Evolutionary conservation across 2,797 vertebrate genomes (phyloP), one percentile per base, ranked within the genome.

Genomic region (Hoplostethus mediterraneus): DNA sequence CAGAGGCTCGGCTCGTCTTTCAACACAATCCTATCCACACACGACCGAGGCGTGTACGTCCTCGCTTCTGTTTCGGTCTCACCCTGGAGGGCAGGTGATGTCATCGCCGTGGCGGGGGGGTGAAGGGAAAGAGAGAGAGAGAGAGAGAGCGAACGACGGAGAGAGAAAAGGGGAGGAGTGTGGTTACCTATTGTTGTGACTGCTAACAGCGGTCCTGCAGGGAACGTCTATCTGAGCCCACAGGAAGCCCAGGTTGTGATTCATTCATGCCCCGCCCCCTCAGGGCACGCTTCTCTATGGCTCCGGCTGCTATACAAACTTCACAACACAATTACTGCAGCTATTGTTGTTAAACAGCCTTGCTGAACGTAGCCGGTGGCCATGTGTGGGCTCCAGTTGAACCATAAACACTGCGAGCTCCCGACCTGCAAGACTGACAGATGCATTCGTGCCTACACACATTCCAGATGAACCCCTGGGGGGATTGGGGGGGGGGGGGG

Each of bases 301-400:
- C 79, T 87, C 63, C 81, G 69, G 84, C 87, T 78, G 77, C 83
- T 75, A 81, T 82, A 89, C 79, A 87, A 85, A 90, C 83, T 83
- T 82, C 80, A 81, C 69, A 90, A 88, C 86, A 89, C 83, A 89
- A 89, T 89, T 91, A 87, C 86, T 82, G 73, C 40, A 71, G 44
- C 80, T 80, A 89, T 90, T 91, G 88, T 84, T 89, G 87, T 88
- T 81, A 44, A 82, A 73, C 13, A 61, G 69, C 66, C 63, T 77
- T 5, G 6, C 42, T 25, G 63, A 80, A 77, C 73, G 79, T 77
- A 79, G 83, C 88, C 83, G 66, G 2, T 61, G 61, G 86, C 64
- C 57, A 67, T 33, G 30, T 75, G 75, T 67, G 64, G 80, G 78
- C 69, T 70, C 47, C 9, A n/a, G 25, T 81, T 84, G 63, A 81